phyloP scores from a whole-genome alignment of 2,888 invertebrate species.

The Petrolisthes cinctipes region DNA sequence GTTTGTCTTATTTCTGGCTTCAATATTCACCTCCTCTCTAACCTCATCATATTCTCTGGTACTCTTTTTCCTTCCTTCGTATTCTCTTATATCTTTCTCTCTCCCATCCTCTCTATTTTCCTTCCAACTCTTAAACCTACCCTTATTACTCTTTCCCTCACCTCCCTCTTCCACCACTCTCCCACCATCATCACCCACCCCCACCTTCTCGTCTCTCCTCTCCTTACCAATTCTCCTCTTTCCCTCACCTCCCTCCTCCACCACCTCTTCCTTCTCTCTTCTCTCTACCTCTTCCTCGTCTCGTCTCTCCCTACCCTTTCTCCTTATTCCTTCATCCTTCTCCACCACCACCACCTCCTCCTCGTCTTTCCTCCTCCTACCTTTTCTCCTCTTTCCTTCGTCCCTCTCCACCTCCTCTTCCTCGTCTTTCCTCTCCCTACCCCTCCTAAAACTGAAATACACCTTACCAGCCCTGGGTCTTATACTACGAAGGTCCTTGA shows the following conservation, averaged over 20 bases:
- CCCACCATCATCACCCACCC: not conserved
- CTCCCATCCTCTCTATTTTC: not conserved
- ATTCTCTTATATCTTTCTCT: too few species aligned
- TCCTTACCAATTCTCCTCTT: not conserved
- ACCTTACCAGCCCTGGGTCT: conserved; percentile 20
- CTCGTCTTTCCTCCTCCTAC: not conserved
- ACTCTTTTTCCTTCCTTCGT: too few species aligned
- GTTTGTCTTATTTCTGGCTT: too few species aligned
- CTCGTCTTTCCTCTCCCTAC: conserved; percentile 12
- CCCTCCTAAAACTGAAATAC: conserved; percentile 11
- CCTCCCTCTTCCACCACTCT: not conserved
- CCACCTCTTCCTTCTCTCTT: not conserved
- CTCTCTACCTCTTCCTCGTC: not conserved
- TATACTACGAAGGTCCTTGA: conserved; percentile 38
- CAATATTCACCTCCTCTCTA: too few species aligned
- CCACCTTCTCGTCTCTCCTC: not conserved
- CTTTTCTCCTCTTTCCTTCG: not conserved
- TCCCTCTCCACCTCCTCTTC: not conserved
- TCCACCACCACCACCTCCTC: not conserved
- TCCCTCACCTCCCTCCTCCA: not conserved
- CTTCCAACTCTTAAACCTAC: not conserved
- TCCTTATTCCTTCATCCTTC: not conserved
- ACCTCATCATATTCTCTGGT: too few species aligned
- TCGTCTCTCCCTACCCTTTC: not conserved
- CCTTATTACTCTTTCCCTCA: not conserved